Percentiles rank a stretch among this genome's conserved stretches.
These are phyloP conservation scores for Vesta saturnalis DNA, from an alignment of 2,888 invertebrate species.

Conservation along the genomic window DNA sequence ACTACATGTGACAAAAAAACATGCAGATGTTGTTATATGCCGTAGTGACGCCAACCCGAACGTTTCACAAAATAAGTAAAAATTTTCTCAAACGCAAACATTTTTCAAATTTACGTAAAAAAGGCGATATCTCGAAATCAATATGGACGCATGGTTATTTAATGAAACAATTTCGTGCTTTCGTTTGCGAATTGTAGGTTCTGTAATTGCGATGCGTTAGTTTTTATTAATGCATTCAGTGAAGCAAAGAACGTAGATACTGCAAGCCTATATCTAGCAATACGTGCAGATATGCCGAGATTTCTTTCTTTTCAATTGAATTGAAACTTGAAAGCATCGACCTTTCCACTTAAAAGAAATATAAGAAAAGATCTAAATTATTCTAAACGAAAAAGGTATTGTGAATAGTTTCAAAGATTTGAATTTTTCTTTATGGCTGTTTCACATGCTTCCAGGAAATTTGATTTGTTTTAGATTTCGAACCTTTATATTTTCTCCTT, in stretches of 20 bases:
- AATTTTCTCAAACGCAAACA: not conserved
- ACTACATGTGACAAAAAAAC: constrained; percentile 51
- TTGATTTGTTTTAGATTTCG: not conserved
- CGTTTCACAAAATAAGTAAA: not conserved
- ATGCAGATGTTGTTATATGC: not conserved
- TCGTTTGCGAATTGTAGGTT: not conserved
- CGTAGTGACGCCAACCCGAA: not conserved
- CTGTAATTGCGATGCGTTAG: not conserved
- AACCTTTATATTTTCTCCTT: too few species aligned
- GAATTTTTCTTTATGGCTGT: not conserved
- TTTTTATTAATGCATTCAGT: not conserved
- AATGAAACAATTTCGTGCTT: not conserved
- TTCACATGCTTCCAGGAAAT: too few species aligned
- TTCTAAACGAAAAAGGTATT: constrained; percentile 1
- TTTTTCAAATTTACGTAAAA: too few species aligned
- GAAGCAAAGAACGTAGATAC: not conserved
- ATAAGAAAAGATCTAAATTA: constrained; percentile 1
- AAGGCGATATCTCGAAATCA: too few species aligned
- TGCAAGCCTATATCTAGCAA: not conserved
- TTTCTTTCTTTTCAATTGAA: constrained; percentile 4
- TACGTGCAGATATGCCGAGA: constrained; percentile 11
- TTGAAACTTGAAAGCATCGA: not conserved
- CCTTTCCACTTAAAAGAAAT: constrained; percentile 1
- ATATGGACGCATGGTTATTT: not conserved
- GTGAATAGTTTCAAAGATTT: not conserved